Base-by-base conservation (phyloP, 2,113 vertebrate genomes). In the Orycteropus afer region DNA sequence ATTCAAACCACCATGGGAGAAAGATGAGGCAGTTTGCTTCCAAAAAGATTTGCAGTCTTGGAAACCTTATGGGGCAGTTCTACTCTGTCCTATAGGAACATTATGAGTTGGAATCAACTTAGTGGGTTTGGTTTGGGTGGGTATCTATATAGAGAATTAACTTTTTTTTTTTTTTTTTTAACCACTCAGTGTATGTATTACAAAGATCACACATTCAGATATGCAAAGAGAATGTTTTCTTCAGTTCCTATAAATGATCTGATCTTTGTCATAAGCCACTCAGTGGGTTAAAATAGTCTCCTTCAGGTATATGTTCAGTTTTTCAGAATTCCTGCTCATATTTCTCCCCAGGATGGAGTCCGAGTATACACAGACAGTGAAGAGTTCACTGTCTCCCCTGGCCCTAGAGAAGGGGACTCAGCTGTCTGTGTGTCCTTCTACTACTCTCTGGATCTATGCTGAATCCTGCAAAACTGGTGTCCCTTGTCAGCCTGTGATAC, bases 151-250 rank as follows among this genome's bases (percentile, higher is more conserved):
- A n/a, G n/a, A n/a, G n/a, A n/a, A n/a, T n/a, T n/a, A n/a, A n/a
- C n/a, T 45, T 17, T 90, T 90, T 92, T 51, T 49, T 87, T 91
- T 82, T 74, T 88, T 32, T 76, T 23, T 37, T 90, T 86, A 91
- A 91, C 37, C 11, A 20, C 14, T 93, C 37, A 82, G 2, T 59
- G 29, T 86, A 63, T 61, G 29, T 92, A 37, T 65, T 86, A 76
- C 34, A 95, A 87, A 25, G 57, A 55, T 81, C 51, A 83, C 81
- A 83, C 15, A 69, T 73, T 89, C n/a, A 40, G 29, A n/a, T 47
- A 23, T 67, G 51, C 67, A 86, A 71, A 93, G 86, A 93, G 87
- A 34, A 45, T 10, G 27, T 27, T 51, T 95, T 95, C 15, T 71
- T 83, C 17, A 69, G 85, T 84, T 90, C 55, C 90, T 69, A 73